A percentile compares a stretch with the other conserved stretches of the same genome.
phyloP scores from a whole-genome alignment of 2,888 invertebrate genomes.

The Strigamia crassipes region DNA sequence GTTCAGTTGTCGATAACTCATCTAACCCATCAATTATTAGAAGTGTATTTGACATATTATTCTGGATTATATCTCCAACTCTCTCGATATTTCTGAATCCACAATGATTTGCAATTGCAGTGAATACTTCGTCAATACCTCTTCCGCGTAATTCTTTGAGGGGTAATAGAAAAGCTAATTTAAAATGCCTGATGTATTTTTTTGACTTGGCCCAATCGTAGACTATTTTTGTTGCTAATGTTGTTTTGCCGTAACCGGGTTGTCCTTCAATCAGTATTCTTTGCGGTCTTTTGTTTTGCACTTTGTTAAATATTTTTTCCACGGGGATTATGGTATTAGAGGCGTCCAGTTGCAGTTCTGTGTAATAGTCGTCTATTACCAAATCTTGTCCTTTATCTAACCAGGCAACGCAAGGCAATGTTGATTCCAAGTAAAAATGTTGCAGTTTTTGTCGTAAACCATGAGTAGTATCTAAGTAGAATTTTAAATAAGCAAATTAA shows the following conservation, averaged over 20 bases:
- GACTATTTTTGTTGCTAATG: neutral
- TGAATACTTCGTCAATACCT: neutral
- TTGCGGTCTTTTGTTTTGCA: neutral
- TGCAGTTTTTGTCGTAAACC: neutral
- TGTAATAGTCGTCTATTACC: neutral
- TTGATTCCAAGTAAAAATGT: neutral
- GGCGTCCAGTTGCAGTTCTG: neutral
- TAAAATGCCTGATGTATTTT: neutral
- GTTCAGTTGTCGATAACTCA: neutral
- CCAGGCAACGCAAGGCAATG: neutral
- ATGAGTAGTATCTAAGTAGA: neutral
- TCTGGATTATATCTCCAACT: neutral
- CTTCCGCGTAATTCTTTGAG: neutral
- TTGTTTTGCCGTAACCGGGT: conserved; percentile 10
- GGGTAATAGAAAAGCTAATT: neutral
- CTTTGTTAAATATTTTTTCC: neutral
- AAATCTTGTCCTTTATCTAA: neutral
- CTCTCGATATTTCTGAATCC: neutral
- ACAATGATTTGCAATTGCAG: neutral
- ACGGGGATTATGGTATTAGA: neutral
- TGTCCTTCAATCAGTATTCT: neutral
- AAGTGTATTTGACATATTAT: neutral
- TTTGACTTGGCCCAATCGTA: neutral
- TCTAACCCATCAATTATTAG: neutral
- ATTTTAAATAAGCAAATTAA: no score